Base-by-base conservation (phyloP, 2,888 invertebrate species). In the Tenthredo notha region DNA sequence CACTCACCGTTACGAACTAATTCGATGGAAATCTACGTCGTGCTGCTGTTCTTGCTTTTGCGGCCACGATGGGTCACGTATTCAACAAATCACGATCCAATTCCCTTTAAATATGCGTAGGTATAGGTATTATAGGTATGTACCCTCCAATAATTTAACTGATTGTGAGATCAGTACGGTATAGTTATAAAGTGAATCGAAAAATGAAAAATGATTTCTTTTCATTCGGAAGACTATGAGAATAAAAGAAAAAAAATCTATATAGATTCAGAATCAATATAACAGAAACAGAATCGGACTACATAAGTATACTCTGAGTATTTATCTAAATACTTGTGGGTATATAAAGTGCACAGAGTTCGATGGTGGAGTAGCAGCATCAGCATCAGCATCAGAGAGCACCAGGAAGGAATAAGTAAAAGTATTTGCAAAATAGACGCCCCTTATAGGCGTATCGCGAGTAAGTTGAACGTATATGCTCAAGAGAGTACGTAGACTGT, bases 391-490 rank as follows among this genome's bases (percentile, higher is more conserved):
- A n/a, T 18, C 7, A 6, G 54, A 6, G 54, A 54, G 54, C n/a
- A 54, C n/a, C 54, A 54, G 54, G n/a, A 54, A 54, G n/a, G 7
- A 54, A 54, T n/a, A 9, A 47, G 40, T 37, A 80, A 80, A 80
- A 61, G 80, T 37, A 21, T 40, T 40, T 33, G 80, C 37, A 61
- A 80, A 61, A 80, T 58, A 58, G 80, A 40, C 58, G 80, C 58
- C 40, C 80, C 80, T 80, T 80, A 80, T 80, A 80, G 80, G 80
- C 80, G 80, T 80, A 80, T 80, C 80, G 61, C 61, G 47, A 58
- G 37, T 58, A 50, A 25, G 29, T 54, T 29, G 50, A 77, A 77
- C 77, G 77, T 47, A 50, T 47, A 50, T 77, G 47, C 77, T 67
- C 12, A 67, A n/a, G n/a, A n/a, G 18, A 67, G 25, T 67, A 67